Evolutionary conservation across 37 sponge, comb jelly and placozoan genomes (phyloP), one percentile per base, ranked within the genome.

Genomic region (Beroe ovata): DNA sequence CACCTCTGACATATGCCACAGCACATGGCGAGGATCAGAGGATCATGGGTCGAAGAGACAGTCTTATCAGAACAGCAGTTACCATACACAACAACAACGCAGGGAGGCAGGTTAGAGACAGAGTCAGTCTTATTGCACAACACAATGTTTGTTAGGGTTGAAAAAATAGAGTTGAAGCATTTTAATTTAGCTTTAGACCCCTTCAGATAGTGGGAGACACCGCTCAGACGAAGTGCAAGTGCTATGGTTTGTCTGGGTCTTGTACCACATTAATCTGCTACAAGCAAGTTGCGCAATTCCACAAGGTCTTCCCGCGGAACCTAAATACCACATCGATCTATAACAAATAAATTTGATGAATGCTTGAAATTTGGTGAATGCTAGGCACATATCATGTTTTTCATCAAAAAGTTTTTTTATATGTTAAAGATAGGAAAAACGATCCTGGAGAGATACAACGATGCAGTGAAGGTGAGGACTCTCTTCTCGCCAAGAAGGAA

Each of bases 21-120:
- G 38, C 71, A 6, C 71, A 35, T 2, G 35, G 38, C 29, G 8
- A 20, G 2, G 8, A 35, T 8, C n/a, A n/a, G n/a, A n/a, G n/a
- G n/a, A 38, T 71, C 8, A 23, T 28, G 28, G 26, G 63, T 6
- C 6, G 28, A 6, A 62, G 26, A 29, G 63, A 62, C 28, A 38
- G 34, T 6, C 38, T 71, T 4, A 71, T 71, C 35, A 29, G 71
- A 20, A 35, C 71, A 8, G 71, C 71, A 29, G 71, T 71, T 71
- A 71, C 29, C 20, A 71, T 71, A 35, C 71, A 71, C 71, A 71
- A 71, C 38, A 71, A 71, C 71, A 71, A 71, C 20, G 71, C 71
- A 1, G 71, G 71, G 3, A 71, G 71, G 20, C 71, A 71, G 71
- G 71, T 71, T 18, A 28, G 36, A 35, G 11, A 58, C 18, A 58